These are phyloP conservation scores for Zelleria hepariella DNA, from an alignment of 2,888 invertebrate species.

Conservation along the genomic window DNA sequence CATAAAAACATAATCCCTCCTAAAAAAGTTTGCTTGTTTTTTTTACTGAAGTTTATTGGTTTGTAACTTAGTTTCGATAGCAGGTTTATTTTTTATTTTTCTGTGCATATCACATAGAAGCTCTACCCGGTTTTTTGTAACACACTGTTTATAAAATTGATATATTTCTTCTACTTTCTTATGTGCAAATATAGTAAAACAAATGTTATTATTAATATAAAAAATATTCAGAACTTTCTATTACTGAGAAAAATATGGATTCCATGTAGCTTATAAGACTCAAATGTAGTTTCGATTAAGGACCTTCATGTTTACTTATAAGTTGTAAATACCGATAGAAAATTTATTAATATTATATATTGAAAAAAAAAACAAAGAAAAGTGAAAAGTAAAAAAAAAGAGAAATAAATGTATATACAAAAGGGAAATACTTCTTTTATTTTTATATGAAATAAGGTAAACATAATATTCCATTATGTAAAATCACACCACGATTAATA, in stretches of 20 bases:
- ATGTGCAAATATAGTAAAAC: neutral
- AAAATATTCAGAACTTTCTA: neutral
- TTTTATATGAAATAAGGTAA: slow-evolving; percentile 9
- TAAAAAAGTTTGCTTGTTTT: too few relatives aligned
- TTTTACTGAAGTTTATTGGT: too few relatives aligned
- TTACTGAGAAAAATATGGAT: neutral
- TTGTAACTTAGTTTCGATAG: too few relatives aligned
- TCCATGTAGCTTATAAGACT: slow-evolving; percentile 52
- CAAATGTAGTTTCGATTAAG: slow-evolving; percentile 55
- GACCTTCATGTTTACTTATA: slow-evolving; percentile 45
- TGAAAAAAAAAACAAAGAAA: slow-evolving; percentile 35
- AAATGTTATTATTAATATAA: neutral
- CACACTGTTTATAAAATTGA: neutral
- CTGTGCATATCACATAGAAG: too few relatives aligned
- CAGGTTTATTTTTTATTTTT: too few relatives aligned
- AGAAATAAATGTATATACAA: slow-evolving; percentile 50
- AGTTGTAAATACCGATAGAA: slow-evolving; percentile 60
- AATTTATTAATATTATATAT: slow-evolving; percentile 55
- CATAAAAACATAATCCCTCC: too few relatives aligned
- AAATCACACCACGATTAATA: neutral
- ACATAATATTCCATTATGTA: neutral
- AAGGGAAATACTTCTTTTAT: slow-evolving; percentile 31
- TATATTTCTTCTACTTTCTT: neutral
- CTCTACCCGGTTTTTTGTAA: too few relatives aligned
- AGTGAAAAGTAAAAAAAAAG: slow-evolving; percentile 45